phyloP scores from a whole-genome alignment of 2,888 invertebrate species.

The Zootermopsis nevadensis region DNA sequence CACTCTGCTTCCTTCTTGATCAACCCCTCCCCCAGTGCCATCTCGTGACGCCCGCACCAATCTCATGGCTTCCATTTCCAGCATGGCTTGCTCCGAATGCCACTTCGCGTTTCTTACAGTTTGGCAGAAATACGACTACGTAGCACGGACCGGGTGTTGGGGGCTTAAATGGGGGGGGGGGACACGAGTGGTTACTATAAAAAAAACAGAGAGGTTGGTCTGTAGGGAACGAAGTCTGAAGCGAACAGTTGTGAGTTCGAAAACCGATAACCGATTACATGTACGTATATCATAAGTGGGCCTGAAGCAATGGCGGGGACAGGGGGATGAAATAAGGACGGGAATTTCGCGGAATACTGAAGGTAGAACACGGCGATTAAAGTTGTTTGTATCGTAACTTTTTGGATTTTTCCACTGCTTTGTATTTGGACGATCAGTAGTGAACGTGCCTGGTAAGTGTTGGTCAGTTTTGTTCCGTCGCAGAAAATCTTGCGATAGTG shows the following conservation, averaged over 20 bases:
- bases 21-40: not conserved
- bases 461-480: no score
- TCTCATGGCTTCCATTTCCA: not conserved
- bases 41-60: no score
- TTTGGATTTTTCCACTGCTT: no score
- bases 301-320: conserved; percentile 14
- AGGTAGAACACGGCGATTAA: no score
- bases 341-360: no score
- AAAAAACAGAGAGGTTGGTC: not conserved
- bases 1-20: not conserved
- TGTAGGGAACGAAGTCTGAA: not conserved
- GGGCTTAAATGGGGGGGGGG: not conserved
- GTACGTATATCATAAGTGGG: conserved; percentile 43
- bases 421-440: no score
- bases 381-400: no score
- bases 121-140: not conserved
- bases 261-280: conserved; percentile 47
- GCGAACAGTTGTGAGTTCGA: conserved; percentile 40
- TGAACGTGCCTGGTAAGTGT: no score
- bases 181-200: not conserved
- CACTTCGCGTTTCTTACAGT: not conserved
- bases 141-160: not conserved
- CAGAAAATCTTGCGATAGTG: no score
- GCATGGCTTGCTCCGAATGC: not conserved
- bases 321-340: no score